These are phyloP conservation scores for Agrenia bidenticulata DNA, from an alignment of 2,888 invertebrate genomes.

Conservation along the genomic window DNA sequence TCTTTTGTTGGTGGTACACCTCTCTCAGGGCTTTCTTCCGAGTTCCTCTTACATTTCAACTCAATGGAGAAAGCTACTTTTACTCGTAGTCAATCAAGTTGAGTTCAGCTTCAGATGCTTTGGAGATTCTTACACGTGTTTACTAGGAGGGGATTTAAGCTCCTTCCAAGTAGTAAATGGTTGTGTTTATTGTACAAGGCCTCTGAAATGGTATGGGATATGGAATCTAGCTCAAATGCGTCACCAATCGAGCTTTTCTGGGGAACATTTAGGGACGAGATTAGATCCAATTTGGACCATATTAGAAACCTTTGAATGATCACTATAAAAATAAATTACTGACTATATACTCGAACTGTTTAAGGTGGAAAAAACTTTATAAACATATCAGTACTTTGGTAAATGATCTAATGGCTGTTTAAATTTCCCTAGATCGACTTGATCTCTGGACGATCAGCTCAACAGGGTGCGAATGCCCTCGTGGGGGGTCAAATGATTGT, in stretches of 20 bases:
- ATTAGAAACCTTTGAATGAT: too few species aligned
- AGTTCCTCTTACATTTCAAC: not conserved
- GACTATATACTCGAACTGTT: too few species aligned
- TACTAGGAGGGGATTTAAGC: too few species aligned
- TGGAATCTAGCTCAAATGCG: too few species aligned
- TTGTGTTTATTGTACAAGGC: too few species aligned
- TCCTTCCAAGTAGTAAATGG: too few species aligned
- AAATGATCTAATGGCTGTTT: not conserved
- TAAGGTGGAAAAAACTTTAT: too few species aligned
- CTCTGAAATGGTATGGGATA: too few species aligned
- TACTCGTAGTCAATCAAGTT: not conserved
- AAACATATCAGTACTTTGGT: not conserved
- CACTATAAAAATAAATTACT: too few species aligned
- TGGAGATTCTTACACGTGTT: not conserved
- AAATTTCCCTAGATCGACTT: conserved; percentile 66
- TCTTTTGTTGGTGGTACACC: not conserved
- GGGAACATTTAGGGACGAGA: too few species aligned
- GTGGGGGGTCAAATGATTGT: conserved; percentile 58
- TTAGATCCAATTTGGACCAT: too few species aligned
- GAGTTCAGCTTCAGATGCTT: not conserved
- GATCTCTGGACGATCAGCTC: conserved; percentile 75
- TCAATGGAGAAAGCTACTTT: not conserved
- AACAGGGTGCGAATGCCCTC: conserved; percentile 68
- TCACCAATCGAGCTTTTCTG: too few species aligned
- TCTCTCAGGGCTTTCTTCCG: not conserved